These are phyloP conservation scores for Ophioninae sp. DNA, from an alignment of 2,888 invertebrate genomes.

Conservation along the genomic window DNA sequence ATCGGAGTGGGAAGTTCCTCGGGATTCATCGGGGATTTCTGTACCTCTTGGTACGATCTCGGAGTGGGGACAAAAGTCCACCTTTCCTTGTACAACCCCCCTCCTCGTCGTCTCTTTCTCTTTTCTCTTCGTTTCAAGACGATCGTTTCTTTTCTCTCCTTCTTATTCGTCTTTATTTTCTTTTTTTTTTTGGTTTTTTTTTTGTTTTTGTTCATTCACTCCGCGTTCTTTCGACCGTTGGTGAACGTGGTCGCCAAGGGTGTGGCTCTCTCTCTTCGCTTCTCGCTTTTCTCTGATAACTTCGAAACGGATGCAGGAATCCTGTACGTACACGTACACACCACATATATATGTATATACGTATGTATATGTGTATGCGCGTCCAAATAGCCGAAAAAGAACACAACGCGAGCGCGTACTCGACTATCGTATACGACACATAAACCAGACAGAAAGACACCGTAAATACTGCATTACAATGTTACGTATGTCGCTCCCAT, in stretches of 20 bases:
- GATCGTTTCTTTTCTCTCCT: not conserved
- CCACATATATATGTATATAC: conserved; percentile 26
- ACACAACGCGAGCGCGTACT: conserved; percentile 35
- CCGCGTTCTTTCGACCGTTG: conserved; percentile 55
- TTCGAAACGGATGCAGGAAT: conserved; percentile 60
- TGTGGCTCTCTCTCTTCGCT: conserved; percentile 71
- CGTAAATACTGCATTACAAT: conserved; percentile 69
- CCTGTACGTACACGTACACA: conserved; percentile 47
- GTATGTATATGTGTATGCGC: conserved; percentile 9
- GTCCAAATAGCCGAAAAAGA: conserved; percentile 15
- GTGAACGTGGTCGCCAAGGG: conserved; percentile 71
- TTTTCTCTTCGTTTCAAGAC: conserved; percentile 52
- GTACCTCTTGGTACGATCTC: conserved; percentile 32
- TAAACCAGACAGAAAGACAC: conserved; percentile 54
- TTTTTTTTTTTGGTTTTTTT: conserved; percentile 34
- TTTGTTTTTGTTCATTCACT: conserved; percentile 47
- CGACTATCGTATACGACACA: conserved; percentile 51
- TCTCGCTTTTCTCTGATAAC: conserved; percentile 66
- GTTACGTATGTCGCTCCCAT: conserved; percentile 76
- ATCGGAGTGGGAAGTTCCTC: conserved; percentile 59
- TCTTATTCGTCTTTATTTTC: conserved; percentile 38
- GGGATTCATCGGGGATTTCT: conserved; percentile 56
- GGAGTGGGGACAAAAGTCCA: conserved; percentile 55
- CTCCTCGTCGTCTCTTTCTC: conserved; percentile 23
- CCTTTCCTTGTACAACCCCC: conserved; percentile 61